Conservation (phyloP, 2,113 vertebrate genomes). For the Peromyscus leucopus region DNA sequence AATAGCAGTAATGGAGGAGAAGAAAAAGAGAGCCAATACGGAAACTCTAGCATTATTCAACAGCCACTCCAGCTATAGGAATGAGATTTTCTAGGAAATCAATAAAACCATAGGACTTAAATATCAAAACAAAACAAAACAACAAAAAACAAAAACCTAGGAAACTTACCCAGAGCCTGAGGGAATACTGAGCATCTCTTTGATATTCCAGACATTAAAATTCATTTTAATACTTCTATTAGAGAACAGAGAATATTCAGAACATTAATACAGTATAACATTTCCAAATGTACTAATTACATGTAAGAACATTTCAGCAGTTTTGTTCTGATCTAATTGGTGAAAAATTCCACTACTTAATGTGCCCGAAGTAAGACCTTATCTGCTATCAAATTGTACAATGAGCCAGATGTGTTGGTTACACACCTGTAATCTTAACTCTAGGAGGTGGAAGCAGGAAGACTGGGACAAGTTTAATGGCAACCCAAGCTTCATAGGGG, state of each 20-base stretch:
- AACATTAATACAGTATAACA: constrained; percentile 21
- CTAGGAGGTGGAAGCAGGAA: neutral
- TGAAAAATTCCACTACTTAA: constrained; percentile 48
- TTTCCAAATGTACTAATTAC: constrained; percentile 37
- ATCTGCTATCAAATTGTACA: neutral
- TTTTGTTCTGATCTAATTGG: neutral
- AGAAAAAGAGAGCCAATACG: neutral
- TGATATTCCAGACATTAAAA: constrained; percentile 92
- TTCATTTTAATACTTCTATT: constrained; percentile 88
- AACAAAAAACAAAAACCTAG: neutral
- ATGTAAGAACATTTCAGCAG: constrained; percentile 39
- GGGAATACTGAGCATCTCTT: constrained; percentile 92
- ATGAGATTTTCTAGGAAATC: constrained; percentile 31
- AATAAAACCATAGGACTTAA: constrained; percentile 47
- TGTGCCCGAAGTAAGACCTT: constrained; percentile 22
- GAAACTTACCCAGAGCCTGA: constrained; percentile 88
- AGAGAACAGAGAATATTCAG: constrained; percentile 65
- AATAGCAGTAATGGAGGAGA: neutral
- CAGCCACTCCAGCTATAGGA: neutral
- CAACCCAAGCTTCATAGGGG: too few relatives aligned
- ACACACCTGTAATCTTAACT: neutral
- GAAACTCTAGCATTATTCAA: neutral
- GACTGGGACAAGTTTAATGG: neutral
- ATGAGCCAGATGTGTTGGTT: neutral
- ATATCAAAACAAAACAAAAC: neutral